Base-by-base conservation (phyloP, 2,888 invertebrate species). In the Troides aeacus region DNA sequence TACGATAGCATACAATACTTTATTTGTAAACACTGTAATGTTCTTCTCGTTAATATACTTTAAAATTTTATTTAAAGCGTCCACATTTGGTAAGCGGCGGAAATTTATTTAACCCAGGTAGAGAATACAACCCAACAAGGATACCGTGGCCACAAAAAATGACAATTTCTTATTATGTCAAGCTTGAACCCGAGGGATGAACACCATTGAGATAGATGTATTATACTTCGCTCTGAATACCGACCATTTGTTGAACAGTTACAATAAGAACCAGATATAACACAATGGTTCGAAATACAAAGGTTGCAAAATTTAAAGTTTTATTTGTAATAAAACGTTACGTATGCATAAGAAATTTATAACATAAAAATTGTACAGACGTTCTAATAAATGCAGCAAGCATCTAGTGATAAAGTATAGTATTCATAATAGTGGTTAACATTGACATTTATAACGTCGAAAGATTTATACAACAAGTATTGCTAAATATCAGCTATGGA, bases 211-310 rank as follows among this genome's bases (percentile, higher is more conserved):
- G 76, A 75, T 74, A 75, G 76, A 74, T 74, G 75, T 79, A 75
- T 73, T 75, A 75, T 72, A 76, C 80, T 84, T 83, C 64, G 18
- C 81, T 77, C 74, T 72, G 68, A 71, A 73, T 76, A 76, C 72
- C 73, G 73, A 76, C 75, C 83, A 82, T 81, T 83, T 84, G 86
- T 82, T 79, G 80, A 82, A 80, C 73, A 68, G 71, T 70, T 56
- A 23, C 56, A 60, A 70, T 64, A 79, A 77, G 72, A 76, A 79
- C 81, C 87, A 87, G 84, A 87, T 84, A 85, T 72, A 78, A 69
- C 74, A 66, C 70, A 74, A 71, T 63, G 50, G 42, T 24, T 67
- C 17, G n/a, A 53, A 53, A 53, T 53, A 53, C 53, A 53, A 53
- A 53, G 53, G n/a, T 61, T 66, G 60, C 63, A 30, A 58, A 64